Evolutionary conservation across 2,888 invertebrate species (phyloP).

Genomic region (Xestia xanthographa): DNA sequence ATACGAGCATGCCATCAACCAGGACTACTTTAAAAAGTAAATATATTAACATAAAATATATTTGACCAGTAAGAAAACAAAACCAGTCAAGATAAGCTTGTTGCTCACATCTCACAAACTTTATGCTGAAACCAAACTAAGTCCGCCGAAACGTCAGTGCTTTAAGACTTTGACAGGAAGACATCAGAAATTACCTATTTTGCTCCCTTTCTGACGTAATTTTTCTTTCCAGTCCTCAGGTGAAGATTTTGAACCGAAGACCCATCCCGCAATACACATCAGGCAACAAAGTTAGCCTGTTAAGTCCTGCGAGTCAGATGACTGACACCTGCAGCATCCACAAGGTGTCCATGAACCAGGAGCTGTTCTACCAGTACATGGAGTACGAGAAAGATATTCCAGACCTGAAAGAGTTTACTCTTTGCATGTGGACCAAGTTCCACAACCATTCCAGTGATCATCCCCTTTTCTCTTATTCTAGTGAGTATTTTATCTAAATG

Average conservation of each 20-base stretch:
- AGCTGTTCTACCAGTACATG: slow-evolving; percentile 93
- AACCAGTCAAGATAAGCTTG: not conserved
- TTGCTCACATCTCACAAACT: not conserved
- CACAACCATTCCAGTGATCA: slow-evolving; percentile 95
- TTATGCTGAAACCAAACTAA: not conserved
- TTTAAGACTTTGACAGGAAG: not conserved
- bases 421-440: slow-evolving; percentile 96
- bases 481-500: slow-evolving; percentile 86
- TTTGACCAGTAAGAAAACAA: not conserved
- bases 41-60: no score
- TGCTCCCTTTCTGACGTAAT: not conserved
- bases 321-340: slow-evolving; percentile 92
- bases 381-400: slow-evolving; percentile 93
- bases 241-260: slow-evolving; percentile 83
- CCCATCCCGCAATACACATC: slow-evolving; percentile 72
- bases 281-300: slow-evolving; percentile 72
- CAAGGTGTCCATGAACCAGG: slow-evolving; percentile 93
- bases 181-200: not conserved
- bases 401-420: slow-evolving; percentile 95
- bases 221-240: slow-evolving; percentile 73
- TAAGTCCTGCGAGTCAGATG: slow-evolving; percentile 67
- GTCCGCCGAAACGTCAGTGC: not conserved
- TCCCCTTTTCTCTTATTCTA: slow-evolving; percentile 95
- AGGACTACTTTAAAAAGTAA: no score
- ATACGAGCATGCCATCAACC: no score